Conservation (phyloP, 2,113 vertebrate species). For the Pithys albifrons region DNA sequence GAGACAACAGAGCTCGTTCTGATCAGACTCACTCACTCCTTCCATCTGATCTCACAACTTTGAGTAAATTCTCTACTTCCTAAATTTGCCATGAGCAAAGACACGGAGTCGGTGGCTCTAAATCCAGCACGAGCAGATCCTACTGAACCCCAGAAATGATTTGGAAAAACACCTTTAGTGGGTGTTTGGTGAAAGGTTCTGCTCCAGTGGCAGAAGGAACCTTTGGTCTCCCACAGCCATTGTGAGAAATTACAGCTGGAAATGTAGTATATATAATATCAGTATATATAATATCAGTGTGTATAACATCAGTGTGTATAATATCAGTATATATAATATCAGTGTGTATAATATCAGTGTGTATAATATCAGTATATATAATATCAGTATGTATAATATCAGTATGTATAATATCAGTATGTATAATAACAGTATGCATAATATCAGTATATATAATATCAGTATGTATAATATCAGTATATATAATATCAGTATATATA, state of each 20-base stretch:
- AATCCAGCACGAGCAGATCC: neutral
- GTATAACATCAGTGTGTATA: no score
- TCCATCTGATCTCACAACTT: neutral
- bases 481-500: neutral
- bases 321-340: neutral
- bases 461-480: no score
- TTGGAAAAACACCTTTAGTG: neutral
- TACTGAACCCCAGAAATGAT: neutral
- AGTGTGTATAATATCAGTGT: no score
- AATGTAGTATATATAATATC: no score
- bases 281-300: no score
- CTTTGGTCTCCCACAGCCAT: neutral
- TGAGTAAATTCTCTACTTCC: neutral
- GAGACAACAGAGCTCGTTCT: neutral
- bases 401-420: no score
- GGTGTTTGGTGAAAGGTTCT: neutral
- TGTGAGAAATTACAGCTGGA: neutral
- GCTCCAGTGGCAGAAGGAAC: conserved; percentile 9
- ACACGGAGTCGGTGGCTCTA: neutral
- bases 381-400: neutral
- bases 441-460: no score
- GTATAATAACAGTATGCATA: neutral
- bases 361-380: neutral
- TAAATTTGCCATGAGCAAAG: neutral
- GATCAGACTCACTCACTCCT: neutral